These are phyloP conservation scores for Alloscopus bannaensis DNA, from an alignment of 2,888 invertebrate species.

Conservation along the genomic window DNA sequence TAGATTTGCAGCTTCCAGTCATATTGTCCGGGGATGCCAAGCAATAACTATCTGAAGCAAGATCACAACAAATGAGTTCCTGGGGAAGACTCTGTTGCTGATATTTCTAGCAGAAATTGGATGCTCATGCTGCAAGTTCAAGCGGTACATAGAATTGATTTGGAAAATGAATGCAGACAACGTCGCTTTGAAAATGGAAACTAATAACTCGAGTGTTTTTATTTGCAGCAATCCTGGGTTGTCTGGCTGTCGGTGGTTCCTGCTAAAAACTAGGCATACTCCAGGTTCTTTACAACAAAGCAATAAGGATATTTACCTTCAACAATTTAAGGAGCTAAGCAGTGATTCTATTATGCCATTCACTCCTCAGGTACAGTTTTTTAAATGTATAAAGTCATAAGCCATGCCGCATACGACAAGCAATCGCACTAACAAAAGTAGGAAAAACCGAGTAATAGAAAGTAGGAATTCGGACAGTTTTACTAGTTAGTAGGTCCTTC, in stretches of 20 bases:
- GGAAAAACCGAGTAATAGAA: neutral
- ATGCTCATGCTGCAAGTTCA: constrained; percentile 69
- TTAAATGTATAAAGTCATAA: too few species aligned
- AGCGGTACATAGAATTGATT: neutral
- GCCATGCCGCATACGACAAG: too few species aligned
- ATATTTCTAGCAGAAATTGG: constrained; percentile 69
- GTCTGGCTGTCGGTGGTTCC: constrained; percentile 69
- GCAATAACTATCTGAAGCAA: too few species aligned
- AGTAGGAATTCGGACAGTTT: neutral
- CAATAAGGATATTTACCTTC: constrained; percentile 57
- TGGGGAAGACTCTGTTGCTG: constrained; percentile 20
- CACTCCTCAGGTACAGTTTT: constrained; percentile 64
- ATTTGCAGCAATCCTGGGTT: constrained; percentile 66
- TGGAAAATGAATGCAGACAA: neutral
- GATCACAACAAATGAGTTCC: too few species aligned
- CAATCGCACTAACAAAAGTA: too few species aligned
- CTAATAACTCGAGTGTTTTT: neutral
- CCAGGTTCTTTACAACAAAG: constrained; percentile 58
- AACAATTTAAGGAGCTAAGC: constrained; percentile 45
- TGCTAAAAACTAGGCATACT: constrained; percentile 50
- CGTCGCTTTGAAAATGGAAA: neutral
- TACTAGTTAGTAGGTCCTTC: neutral
- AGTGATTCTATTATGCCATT: constrained; percentile 67
- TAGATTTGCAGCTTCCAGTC: too few species aligned
- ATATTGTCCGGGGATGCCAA: too few species aligned